Evolutionary conservation across 2,797 vertebrate genomes (phyloP).

Genomic region (Cryptoprocta ferox): DNA sequence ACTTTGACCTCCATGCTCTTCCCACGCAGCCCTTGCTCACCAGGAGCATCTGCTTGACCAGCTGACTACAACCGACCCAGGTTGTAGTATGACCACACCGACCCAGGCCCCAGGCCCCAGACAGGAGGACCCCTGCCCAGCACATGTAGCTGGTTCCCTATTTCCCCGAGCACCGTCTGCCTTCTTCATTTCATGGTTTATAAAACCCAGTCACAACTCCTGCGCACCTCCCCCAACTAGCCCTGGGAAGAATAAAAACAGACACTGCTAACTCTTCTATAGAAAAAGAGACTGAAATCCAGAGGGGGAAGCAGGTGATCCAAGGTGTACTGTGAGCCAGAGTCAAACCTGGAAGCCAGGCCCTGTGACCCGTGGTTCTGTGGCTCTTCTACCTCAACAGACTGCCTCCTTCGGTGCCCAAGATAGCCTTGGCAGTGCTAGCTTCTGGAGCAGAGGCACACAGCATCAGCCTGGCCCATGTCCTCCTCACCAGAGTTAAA

Average conservation of each 20-base stretch:
- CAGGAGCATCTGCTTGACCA: not conserved
- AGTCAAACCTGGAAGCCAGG: not conserved
- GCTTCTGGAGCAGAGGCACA: not conserved
- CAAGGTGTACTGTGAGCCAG: too few relatives aligned
- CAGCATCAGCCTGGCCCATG: not conserved
- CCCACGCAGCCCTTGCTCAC: not conserved
- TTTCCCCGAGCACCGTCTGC: not conserved
- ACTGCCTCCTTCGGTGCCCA: not conserved
- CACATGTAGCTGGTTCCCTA: not conserved
- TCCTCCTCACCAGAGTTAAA: not conserved
- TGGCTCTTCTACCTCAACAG: not conserved
- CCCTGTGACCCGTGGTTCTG: not conserved
- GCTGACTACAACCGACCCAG: not conserved
- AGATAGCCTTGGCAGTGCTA: not conserved
- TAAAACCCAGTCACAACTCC: not conserved
- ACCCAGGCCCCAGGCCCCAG: not conserved
- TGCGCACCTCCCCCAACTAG: not conserved
- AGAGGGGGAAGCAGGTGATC: not conserved
- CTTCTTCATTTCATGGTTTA: not conserved
- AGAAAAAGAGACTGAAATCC: not conserved
- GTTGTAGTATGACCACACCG: not conserved
- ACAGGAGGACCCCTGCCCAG: not conserved
- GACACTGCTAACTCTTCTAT: not conserved
- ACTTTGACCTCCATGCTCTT: not conserved
- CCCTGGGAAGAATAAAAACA: not conserved